These are phyloP conservation scores for Trichonephila clavipes DNA, from an alignment of 1,140 invertebrate species.

Conservation along the genomic window DNA sequence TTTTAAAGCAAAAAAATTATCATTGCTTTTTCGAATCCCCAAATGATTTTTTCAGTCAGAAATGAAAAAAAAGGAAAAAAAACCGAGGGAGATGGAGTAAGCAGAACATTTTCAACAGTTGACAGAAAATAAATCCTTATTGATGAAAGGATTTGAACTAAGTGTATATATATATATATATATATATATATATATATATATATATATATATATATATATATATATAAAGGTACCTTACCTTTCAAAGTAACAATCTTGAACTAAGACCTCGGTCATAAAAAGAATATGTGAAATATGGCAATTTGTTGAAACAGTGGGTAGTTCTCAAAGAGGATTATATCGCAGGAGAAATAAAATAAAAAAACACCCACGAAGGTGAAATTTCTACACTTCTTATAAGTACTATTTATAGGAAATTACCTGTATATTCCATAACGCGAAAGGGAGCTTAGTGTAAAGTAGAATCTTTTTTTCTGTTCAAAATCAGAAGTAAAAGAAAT, in stretches of 20 bases:
- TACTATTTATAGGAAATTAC: not conserved
- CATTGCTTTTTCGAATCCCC: not conserved
- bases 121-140: constrained; percentile 45
- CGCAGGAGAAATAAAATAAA: not conserved
- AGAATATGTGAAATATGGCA: constrained; percentile 23
- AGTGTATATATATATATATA: too few species aligned
- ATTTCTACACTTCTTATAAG: not conserved
- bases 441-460: too few species aligned
- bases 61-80: too few species aligned
- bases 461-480: too few species aligned
- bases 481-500: too few species aligned
- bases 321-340: constrained; percentile 36
- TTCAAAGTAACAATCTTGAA: constrained; percentile 5
- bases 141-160: constrained; percentile 30
- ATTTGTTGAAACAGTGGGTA: constrained; percentile 15
- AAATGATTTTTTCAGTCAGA: not conserved
- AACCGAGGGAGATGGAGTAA: not conserved
- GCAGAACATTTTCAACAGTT: constrained; percentile 22
- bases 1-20: not conserved
- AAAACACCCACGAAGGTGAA: not conserved
- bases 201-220: too few species aligned
- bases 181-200: too few species aligned
- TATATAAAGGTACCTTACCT: not conserved
- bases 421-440: not conserved
- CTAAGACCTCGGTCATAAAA: constrained; percentile 28